phyloP scores from a whole-genome alignment of 2,888 invertebrate species.

The Hypomecis atomaria region DNA sequence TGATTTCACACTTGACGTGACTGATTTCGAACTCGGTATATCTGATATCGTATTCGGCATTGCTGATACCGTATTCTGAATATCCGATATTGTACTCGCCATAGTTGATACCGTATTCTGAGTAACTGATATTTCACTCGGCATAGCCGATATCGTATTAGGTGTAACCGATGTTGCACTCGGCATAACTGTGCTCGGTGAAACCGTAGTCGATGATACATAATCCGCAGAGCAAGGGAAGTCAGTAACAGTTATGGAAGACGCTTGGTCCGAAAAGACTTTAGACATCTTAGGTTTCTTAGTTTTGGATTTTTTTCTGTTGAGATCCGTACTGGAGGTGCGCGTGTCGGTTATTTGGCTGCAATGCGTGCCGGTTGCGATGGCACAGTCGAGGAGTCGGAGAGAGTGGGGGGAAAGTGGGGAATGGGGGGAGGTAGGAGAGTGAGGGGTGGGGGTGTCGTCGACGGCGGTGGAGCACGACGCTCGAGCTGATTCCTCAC shows the following conservation, averaged over 20 bases:
- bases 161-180: background rate
- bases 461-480: slow-evolving; percentile 51
- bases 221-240: background rate
- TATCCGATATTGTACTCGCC: background rate
- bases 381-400: slow-evolving; percentile 30
- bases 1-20: too few relatives aligned
- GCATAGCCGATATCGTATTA: too few relatives aligned
- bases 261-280: too few relatives aligned
- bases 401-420: slow-evolving; percentile 20
- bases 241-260: background rate
- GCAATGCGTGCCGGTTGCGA: slow-evolving; percentile 22
- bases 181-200: background rate
- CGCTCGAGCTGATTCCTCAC: slow-evolving; percentile 47
- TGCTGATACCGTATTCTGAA: background rate
- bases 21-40: too few relatives aligned
- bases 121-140: too few relatives aligned
- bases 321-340: background rate
- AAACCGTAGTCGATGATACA: background rate
- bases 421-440: slow-evolving; percentile 23
- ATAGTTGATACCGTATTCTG: too few relatives aligned
- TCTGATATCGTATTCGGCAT: too few relatives aligned
- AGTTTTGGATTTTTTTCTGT: background rate
- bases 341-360: slow-evolving; percentile 9
- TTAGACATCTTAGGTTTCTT: background rate
- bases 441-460: slow-evolving; percentile 35